These are phyloP conservation scores for Colletes collaris DNA, from an alignment of 2,888 invertebrate genomes.

Conservation along the genomic window DNA sequence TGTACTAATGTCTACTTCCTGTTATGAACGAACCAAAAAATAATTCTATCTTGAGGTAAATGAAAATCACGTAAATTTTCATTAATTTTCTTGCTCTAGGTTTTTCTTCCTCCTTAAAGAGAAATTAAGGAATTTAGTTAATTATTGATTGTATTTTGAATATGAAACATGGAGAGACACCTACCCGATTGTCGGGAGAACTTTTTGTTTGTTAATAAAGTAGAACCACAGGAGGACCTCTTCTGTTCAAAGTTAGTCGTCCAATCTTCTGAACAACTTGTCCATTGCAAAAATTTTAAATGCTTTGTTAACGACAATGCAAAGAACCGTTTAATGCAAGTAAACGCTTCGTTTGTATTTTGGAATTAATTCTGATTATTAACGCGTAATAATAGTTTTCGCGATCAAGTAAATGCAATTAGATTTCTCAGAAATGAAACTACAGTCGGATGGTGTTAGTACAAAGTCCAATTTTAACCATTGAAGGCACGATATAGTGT, in stretches of 20 bases:
- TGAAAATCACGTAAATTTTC: constrained; percentile 4
- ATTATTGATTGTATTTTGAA: too few species aligned
- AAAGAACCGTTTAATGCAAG: too few species aligned
- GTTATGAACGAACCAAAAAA: constrained; percentile 20
- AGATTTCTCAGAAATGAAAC: constrained; percentile 17
- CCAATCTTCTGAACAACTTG: constrained; percentile 9
- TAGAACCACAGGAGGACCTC: not conserved
- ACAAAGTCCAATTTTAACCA: constrained; percentile 8
- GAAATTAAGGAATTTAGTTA: not conserved
- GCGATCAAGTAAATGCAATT: constrained; percentile 2
- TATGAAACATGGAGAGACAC: not conserved
- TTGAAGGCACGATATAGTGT: not conserved
- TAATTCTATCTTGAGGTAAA: not conserved
- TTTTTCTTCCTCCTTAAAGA: not conserved
- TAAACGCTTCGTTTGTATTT: too few species aligned
- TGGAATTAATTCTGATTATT: too few species aligned
- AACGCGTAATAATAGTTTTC: too few species aligned
- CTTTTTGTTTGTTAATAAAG: constrained; percentile 27
- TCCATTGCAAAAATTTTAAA: too few species aligned
- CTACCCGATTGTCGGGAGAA: not conserved
- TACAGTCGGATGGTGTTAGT: constrained; percentile 1
- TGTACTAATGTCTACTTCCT: not conserved
- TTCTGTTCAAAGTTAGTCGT: constrained; percentile 11
- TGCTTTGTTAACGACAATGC: too few species aligned
- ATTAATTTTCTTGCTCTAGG: not conserved